Percentiles rank a stretch among this genome's conserved stretches.
Evolutionary conservation across 2,797 vertebrate genomes (phyloP).

Genomic region (Sebastes hubbsi): DNA sequence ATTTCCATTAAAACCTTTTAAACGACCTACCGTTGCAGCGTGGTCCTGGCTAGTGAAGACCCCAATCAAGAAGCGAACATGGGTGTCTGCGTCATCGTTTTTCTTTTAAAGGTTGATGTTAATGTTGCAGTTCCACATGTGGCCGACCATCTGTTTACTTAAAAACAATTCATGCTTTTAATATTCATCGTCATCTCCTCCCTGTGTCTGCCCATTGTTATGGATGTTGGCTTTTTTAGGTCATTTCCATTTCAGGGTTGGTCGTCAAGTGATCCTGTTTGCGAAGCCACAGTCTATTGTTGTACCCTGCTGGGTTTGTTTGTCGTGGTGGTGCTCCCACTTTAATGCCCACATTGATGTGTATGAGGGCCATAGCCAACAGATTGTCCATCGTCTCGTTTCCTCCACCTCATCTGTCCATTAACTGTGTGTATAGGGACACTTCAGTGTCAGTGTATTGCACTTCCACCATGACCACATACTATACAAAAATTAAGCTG

Average conservation of each 20-base stretch:
- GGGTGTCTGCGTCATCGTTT: no score
- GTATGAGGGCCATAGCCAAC: not conserved
- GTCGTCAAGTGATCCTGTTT: conserved; percentile 44
- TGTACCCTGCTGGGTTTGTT: conserved; percentile 35
- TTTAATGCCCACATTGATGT: not conserved
- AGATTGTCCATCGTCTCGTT: not conserved
- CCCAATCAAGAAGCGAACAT: no score
- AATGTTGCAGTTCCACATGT: not conserved
- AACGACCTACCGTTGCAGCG: no score
- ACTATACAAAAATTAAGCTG: no score
- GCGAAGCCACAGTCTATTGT: conserved; percentile 47
- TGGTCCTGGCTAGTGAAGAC: no score
- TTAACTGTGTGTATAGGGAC: not conserved
- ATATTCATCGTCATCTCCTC: conserved; percentile 54
- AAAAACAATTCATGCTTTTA: conserved; percentile 12
- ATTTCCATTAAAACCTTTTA: no score
- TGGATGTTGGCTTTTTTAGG: conserved; percentile 42
- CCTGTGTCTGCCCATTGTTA: conserved; percentile 59
- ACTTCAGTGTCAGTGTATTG: no score
- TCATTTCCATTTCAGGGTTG: conserved; percentile 73
- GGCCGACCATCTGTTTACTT: not conserved
- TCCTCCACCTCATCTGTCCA: not conserved
- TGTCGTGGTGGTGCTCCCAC: not conserved
- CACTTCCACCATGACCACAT: not conserved
- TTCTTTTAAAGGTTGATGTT: not conserved